Evolutionary conservation across 2,113 vertebrate genomes (phyloP), one percentile per base, ranked within the genome.

Genomic region (Tragelaphus scriptus): DNA sequence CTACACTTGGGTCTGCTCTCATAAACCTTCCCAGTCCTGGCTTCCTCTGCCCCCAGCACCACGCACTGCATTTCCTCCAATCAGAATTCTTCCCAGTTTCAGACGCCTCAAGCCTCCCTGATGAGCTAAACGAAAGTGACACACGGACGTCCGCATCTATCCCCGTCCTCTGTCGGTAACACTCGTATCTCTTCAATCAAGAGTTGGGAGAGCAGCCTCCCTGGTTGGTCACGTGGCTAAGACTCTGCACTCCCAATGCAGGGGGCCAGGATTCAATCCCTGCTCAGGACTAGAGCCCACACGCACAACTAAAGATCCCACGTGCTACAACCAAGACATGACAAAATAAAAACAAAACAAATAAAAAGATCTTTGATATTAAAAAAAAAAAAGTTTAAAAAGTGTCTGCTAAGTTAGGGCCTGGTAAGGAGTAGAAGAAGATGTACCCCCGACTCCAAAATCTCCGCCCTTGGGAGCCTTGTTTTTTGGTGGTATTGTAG

Each of bases 361-460:
- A 44, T 44, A 40, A 40, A 21, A 71, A 77, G 36, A 44, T 7
- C 40, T 77, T 7, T 44, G 36, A 44, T 44, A 44, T 2, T 1
- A 14, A 7, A 32, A 23, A 63, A 75, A 40, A 75, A 40, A 77
- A 77, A 44, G 40, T 63, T 75, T 77, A 4, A 75, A 82, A 85
- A 85, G 28, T 40, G 12, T 26, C 51, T 44, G 14, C 26, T 77
- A 8, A 2, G 28, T 88, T n/a, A 82, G 19, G 17, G 30, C 26
- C 51, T 49, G 26, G 17, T 25, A 58, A 94, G 49, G 75, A 53
- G 68, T 4, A 84, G 36, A 49, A 21, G 1, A 36, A 55, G 21
- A 16, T 16, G 28, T 15, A 3, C 14, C 2, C 5, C 21, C 1
- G 12, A 17, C 7, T 0, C 51, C 16, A 32, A 40, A 44, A 32